Percentiles rank a stretch among this genome's conserved stretches.
phyloP scores from a whole-genome alignment of 2,797 vertebrate species.

The Gymnothorax javanicus region DNA sequence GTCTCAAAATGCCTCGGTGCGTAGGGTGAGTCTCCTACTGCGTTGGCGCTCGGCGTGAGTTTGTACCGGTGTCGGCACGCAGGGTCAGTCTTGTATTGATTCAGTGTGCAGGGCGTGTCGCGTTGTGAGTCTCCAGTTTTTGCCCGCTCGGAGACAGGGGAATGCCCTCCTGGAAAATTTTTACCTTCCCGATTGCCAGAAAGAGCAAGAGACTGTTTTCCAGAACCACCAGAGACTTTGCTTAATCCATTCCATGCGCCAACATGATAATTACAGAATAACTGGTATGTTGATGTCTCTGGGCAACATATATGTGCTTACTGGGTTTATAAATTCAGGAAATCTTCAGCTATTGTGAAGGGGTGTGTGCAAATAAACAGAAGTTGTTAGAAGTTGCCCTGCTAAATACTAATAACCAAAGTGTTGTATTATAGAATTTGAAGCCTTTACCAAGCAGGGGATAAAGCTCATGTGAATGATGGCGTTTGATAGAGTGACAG shows the following conservation, averaged over 20 bases:
- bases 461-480: not conserved
- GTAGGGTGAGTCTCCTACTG: not conserved
- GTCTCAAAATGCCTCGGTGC: too few relatives aligned
- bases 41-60: not conserved
- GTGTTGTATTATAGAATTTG: not conserved
- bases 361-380: not conserved
- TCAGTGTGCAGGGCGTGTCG: too few relatives aligned
- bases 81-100: not conserved
- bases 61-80: slow-evolving; percentile 46
- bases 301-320: too few relatives aligned
- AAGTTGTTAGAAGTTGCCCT: not conserved
- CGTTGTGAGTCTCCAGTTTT: too few relatives aligned
- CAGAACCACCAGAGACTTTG: too few relatives aligned
- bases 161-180: too few relatives aligned
- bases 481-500: not conserved
- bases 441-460: not conserved
- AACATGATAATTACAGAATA: too few relatives aligned
- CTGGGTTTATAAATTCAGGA: not conserved
- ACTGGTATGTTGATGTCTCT: too few relatives aligned
- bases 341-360: not conserved
- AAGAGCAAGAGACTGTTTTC: too few relatives aligned
- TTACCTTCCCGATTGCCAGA: too few relatives aligned
- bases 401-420: not conserved
- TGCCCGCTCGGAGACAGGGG: too few relatives aligned
- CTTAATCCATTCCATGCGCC: too few relatives aligned